Conservation (phyloP, 2,797 vertebrate genomes). For the Aldrovandia affinis region DNA sequence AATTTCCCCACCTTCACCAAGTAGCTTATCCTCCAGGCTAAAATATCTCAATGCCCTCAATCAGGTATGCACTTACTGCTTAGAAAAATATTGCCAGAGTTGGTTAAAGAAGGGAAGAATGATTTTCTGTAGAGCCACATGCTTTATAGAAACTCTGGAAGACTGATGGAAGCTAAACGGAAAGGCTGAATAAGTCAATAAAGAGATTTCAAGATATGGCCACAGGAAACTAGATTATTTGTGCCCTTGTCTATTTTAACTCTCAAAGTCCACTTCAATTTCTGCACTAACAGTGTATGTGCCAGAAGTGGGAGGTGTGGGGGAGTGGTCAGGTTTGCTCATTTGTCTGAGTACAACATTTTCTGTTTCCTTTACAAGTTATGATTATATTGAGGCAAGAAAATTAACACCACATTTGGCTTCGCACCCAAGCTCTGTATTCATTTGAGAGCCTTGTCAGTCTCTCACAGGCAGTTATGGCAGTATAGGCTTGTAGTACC, state of each 20-base stretch:
- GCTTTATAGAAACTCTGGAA: not conserved
- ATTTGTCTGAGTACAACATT: not conserved
- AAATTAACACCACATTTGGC: not conserved
- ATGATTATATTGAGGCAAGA: not conserved
- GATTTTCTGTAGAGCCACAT: not conserved
- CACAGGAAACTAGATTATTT: not conserved
- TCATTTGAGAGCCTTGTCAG: constrained; percentile 38
- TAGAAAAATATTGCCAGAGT: not conserved
- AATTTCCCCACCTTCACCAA: not conserved
- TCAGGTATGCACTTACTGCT: not conserved
- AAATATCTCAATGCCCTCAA: not conserved
- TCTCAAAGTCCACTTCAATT: not conserved
- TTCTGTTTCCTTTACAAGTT: not conserved
- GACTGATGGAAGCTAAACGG: not conserved
- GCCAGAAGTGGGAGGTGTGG: not conserved
- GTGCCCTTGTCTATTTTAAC: not conserved
- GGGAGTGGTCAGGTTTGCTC: not conserved
- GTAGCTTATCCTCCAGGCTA: not conserved
- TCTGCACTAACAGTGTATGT: not conserved
- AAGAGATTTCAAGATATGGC: constrained; percentile 3
- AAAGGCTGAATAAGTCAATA: constrained; percentile 2
- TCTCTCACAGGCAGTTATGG: constrained; percentile 39
- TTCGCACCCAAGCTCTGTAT: not conserved
- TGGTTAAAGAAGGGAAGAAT: constrained; percentile 25
- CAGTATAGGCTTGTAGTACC: constrained; percentile 33